phyloP scores from a whole-genome alignment of 2,113 vertebrate genomes.

The Caloenas nicobarica region DNA sequence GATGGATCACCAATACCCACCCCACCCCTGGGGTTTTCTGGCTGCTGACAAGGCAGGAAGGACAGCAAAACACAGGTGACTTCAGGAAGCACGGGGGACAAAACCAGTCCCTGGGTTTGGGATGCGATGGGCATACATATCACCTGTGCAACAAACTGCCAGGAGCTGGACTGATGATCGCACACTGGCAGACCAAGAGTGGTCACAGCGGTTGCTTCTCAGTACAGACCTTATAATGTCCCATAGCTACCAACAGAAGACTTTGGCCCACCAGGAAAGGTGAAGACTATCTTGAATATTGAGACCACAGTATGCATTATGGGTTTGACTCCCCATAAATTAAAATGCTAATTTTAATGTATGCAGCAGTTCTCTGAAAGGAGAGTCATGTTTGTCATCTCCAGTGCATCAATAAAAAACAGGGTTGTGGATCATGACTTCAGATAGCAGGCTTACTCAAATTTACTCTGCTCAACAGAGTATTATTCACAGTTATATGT shows the following conservation, averaged over 20 bases:
- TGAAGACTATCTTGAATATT: not conserved
- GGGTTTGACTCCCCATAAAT: not conserved
- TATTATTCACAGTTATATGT: not conserved
- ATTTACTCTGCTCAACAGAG: not conserved
- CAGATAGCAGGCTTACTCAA: not conserved
- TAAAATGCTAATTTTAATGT: not conserved
- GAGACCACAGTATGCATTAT: not conserved
- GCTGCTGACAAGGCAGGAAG: not conserved
- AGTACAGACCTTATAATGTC: not conserved
- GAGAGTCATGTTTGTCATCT: not conserved
- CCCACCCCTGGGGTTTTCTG: not conserved
- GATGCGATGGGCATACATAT: not conserved
- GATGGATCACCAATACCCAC: not conserved
- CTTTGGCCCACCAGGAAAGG: not conserved
- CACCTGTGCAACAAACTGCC: not conserved
- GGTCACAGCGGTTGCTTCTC: not conserved
- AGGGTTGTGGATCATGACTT: not conserved
- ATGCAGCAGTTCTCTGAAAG: not conserved
- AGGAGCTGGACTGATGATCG: not conserved
- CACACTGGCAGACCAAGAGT: not conserved
- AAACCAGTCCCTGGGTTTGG: not conserved
- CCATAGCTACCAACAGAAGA: not conserved
- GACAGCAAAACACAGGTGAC: not conserved
- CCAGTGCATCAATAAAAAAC: not conserved
- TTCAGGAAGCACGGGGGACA: not conserved